A percentile compares a stretch with the other conserved stretches of the same genome.
phyloP scores from a whole-genome alignment of 2,797 vertebrate species.

The Pantherophis alleghaniensis region DNA sequence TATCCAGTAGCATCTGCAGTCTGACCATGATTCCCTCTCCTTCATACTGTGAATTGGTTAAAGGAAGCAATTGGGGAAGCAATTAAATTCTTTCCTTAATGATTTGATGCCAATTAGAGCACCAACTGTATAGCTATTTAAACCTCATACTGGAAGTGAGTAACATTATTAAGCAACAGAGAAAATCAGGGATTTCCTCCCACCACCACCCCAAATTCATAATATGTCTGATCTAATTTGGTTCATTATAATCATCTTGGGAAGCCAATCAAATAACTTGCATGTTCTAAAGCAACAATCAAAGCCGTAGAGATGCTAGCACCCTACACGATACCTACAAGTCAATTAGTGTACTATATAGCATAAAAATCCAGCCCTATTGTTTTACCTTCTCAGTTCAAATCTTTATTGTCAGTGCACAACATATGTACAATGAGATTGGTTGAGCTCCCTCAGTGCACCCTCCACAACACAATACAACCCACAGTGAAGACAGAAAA shows the following conservation, averaged over 20 bases:
- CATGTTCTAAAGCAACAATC: background rate
- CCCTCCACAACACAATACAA: no score
- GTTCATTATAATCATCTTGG: background rate
- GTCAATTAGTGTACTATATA: background rate
- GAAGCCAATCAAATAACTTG: background rate
- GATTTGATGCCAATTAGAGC: background rate
- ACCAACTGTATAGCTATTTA: background rate
- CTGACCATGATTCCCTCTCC: background rate
- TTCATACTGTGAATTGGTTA: background rate
- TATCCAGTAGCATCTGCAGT: background rate
- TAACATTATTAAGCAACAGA: background rate
- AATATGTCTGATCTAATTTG: background rate
- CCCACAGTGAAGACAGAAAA: no score
- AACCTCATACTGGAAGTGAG: background rate
- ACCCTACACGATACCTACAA: background rate
- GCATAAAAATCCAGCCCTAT: background rate
- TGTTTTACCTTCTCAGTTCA: background rate
- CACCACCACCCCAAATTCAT: background rate
- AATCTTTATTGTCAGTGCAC: no score
- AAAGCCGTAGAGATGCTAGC: background rate
- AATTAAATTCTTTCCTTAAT: background rate
- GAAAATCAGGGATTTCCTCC: background rate
- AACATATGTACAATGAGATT: no score
- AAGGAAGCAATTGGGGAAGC: background rate
- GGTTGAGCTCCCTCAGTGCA: no score